These are phyloP conservation scores for Carassius gibelio DNA, from an alignment of 2,113 vertebrate species.

Conservation along the genomic window DNA sequence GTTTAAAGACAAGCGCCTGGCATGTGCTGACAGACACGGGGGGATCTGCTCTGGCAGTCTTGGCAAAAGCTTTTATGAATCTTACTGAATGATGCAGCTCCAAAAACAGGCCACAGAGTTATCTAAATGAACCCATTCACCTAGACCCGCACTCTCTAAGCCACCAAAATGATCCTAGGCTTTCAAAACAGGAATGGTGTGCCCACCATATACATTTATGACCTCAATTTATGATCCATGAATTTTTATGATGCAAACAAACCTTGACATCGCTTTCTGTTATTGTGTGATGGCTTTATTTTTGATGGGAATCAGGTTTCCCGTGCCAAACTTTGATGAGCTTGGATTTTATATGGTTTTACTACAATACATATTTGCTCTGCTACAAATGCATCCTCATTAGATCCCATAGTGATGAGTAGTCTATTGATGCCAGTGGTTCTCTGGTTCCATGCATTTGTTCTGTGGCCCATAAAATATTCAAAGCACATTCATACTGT, in stretches of 20 bases:
- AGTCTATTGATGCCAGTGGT: neutral
- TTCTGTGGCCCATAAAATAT: constrained; percentile 5
- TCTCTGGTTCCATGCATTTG: constrained; percentile 19
- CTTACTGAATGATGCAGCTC: constrained; percentile 51
- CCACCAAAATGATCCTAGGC: neutral
- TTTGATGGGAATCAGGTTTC: neutral
- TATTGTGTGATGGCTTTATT: neutral
- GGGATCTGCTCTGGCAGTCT: constrained; percentile 47
- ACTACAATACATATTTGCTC: neutral
- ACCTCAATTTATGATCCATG: neutral
- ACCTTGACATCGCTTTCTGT: neutral
- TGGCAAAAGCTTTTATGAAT: constrained; percentile 57
- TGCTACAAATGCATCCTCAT: neutral
- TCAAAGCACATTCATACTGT: neutral
- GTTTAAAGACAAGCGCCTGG: constrained; percentile 58
- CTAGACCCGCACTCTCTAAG: constrained; percentile 13
- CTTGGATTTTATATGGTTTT: neutral
- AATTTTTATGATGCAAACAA: constrained; percentile 6
- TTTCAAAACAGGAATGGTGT: neutral
- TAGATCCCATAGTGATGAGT: neutral
- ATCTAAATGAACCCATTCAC: constrained; percentile 54
- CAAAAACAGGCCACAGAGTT: constrained; percentile 52
- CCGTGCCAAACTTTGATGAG: neutral
- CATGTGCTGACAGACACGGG: constrained; percentile 58
- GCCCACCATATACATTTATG: neutral